phyloP scores from a whole-genome alignment of 2,797 vertebrate species.

The Meda fulgida region DNA sequence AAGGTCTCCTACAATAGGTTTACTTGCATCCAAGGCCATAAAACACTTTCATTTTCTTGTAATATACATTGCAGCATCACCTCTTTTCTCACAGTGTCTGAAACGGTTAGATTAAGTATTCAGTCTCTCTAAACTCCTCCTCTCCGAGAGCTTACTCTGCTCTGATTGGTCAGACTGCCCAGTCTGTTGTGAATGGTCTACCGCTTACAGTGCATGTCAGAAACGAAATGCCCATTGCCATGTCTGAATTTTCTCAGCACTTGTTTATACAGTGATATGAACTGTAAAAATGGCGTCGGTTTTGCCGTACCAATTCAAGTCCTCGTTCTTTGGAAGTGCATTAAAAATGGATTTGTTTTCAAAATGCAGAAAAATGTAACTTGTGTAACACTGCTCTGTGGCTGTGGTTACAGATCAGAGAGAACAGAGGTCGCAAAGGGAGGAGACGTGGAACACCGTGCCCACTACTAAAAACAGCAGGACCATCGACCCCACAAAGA shows the following conservation, averaged over 20 bases:
- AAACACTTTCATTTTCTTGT: not conserved
- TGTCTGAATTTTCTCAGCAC: not conserved
- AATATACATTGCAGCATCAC: not conserved
- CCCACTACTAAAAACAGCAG: constrained; percentile 96
- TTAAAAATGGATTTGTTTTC: not conserved
- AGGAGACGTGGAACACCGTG: constrained; percentile 97
- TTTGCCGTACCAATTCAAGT: not conserved
- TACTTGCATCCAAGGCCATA: not conserved
- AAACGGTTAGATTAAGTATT: not conserved
- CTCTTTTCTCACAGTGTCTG: not conserved
- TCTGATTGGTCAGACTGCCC: not conserved
- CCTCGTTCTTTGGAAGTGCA: not conserved
- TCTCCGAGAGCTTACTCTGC: no score
- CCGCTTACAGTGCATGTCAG: not conserved
- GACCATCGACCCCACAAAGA: constrained; percentile 95
- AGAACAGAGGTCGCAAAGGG: constrained; percentile 80
- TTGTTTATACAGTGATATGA: not conserved
- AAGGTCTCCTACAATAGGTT: not conserved
- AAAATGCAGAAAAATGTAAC: not conserved
- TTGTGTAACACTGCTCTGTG: constrained; percentile 19
- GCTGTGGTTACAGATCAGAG: constrained; percentile 53
- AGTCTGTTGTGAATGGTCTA: not conserved
- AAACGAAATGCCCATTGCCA: not conserved
- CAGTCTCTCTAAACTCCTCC: not conserved
- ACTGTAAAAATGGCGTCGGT: not conserved